Percentiles rank a stretch among this genome's conserved stretches.
Conservation (phyloP, 1,140 invertebrate species). For the Araneus ventricosus region DNA sequence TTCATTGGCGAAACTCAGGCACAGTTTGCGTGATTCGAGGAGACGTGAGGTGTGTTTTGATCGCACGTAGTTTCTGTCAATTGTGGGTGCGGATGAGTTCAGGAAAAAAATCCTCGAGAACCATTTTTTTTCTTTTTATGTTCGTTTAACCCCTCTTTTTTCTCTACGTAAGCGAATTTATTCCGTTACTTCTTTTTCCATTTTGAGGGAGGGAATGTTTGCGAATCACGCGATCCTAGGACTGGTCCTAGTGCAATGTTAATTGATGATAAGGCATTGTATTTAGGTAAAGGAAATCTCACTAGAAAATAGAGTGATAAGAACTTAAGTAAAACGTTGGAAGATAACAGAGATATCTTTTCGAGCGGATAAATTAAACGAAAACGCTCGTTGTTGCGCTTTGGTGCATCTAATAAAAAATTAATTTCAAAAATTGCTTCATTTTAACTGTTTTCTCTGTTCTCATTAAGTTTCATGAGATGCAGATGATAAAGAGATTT, state of each 20-base stretch:
- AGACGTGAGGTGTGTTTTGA: conserved; percentile 55
- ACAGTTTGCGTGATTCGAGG: conserved; percentile 13
- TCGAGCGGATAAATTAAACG: no score
- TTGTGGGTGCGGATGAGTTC: background rate
- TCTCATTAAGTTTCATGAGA: no score
- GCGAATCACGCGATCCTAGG: background rate
- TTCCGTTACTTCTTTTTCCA: background rate
- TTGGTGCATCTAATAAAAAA: no score
- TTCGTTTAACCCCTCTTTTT: background rate
- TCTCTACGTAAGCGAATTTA: no score
- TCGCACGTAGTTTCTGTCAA: conserved; percentile 23
- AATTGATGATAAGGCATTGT: conserved; percentile 5
- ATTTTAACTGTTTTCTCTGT: no score
- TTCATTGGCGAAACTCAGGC: conserved; percentile 4
- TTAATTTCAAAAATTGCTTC: no score
- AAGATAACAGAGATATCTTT: no score
- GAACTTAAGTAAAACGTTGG: background rate
- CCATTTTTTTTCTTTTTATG: background rate
- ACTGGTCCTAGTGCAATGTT: background rate
- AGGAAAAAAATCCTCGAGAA: conserved; percentile 23
- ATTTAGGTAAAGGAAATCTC: background rate
- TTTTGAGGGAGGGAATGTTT: background rate
- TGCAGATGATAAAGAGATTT: no score
- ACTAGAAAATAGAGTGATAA: background rate
- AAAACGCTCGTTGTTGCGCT: no score